A percentile compares a stretch with the other conserved stretches of the same genome.
Evolutionary conservation across 2,113 vertebrate species (phyloP).

Genomic region (Xiphophorus couchianus): DNA sequence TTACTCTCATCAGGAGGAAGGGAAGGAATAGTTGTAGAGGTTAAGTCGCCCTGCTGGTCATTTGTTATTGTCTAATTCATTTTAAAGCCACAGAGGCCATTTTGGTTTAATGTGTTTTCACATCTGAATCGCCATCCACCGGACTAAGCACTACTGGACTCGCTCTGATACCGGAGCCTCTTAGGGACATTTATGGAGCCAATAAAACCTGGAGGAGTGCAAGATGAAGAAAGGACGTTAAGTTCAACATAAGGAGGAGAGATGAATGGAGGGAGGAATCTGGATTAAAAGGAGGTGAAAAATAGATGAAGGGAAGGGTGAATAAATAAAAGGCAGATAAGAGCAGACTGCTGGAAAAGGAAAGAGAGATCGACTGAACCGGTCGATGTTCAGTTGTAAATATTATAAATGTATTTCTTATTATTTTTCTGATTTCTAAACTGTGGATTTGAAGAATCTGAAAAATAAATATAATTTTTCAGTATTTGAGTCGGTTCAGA

Average conservation of each 20-base stretch:
- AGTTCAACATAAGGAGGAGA: slow-evolving; percentile 32
- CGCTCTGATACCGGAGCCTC: slow-evolving; percentile 62
- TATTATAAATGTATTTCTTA: no score
- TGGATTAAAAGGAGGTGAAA: slow-evolving; percentile 42
- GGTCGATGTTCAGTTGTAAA: no score
- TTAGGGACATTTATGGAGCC: slow-evolving; percentile 77
- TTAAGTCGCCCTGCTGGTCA: slow-evolving; percentile 68
- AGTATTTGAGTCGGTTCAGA: no score
- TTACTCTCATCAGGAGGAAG: slow-evolving; percentile 65
- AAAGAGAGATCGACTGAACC: no score
- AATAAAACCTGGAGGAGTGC: slow-evolving; percentile 74
- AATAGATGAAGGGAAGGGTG: not conserved
- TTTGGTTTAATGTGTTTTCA: slow-evolving; percentile 76
- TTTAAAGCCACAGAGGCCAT: slow-evolving; percentile 78
- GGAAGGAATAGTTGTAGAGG: slow-evolving; percentile 64
- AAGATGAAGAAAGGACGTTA: slow-evolving; percentile 64
- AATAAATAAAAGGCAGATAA: slow-evolving; percentile 9
- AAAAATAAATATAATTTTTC: no score
- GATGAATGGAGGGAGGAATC: slow-evolving; percentile 40
- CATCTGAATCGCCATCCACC: slow-evolving; percentile 60
- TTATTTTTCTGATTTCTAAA: no score
- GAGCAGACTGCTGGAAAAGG: not conserved
- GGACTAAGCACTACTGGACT: slow-evolving; percentile 43
- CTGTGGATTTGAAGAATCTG: no score
- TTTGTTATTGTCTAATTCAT: slow-evolving; percentile 83